These are phyloP conservation scores for Pipistrellus pygmaeus DNA, from an alignment of 2,797 vertebrate genomes.

Conservation along the genomic window DNA sequence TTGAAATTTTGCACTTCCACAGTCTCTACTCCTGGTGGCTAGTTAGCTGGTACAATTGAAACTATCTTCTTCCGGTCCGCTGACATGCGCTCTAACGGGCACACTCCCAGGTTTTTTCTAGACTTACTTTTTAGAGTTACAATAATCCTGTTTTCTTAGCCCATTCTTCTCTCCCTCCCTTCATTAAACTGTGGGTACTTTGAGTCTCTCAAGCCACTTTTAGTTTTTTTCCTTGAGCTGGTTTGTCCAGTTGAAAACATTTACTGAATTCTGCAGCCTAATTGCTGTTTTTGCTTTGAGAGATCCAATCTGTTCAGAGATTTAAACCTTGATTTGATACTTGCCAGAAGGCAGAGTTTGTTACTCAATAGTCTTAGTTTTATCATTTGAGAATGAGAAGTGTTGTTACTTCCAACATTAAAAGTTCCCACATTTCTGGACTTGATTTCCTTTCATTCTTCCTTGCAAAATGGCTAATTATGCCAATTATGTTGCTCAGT, in stretches of 20 bases:
- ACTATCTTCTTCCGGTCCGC: neutral
- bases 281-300: neutral
- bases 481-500: too few relatives aligned
- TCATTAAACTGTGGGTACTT: neutral
- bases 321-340: slow-evolving; percentile 1
- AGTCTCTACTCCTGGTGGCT: neutral
- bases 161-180: neutral
- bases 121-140: neutral
- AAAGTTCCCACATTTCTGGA: neutral
- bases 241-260: neutral
- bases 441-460: neutral
- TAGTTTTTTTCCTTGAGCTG: neutral
- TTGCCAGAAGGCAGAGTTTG: neutral
- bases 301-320: neutral
- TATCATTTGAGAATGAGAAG: neutral
- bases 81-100: neutral
- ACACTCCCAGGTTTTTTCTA: neutral
- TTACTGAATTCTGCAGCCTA: neutral
- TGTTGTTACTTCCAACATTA: neutral
- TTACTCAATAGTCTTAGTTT: slow-evolving; percentile 2
- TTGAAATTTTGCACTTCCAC: neutral
- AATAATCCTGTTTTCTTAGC: neutral
- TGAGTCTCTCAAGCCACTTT: neutral
- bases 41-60: neutral
- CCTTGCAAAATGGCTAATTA: neutral